A percentile compares a stretch with the other conserved stretches of the same genome.
Evolutionary conservation across 37 sponge, comb jelly and placozoan genomes (phyloP).

Genomic region (Beroe ovata): DNA sequence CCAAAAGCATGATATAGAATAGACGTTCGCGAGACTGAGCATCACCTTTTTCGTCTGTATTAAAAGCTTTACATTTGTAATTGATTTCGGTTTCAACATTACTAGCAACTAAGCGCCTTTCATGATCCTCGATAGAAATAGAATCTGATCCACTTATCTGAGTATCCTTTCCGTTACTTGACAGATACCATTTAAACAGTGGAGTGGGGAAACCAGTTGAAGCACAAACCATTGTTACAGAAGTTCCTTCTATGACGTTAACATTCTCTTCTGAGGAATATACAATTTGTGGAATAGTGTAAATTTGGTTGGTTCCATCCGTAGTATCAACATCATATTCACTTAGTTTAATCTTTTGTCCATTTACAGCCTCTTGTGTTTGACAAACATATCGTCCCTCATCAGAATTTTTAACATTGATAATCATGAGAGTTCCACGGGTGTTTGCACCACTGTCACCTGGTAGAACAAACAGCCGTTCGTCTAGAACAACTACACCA

Average conservation of each 20-base stretch:
- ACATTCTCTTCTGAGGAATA: neutral
- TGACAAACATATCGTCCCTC: neutral
- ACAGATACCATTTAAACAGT: neutral
- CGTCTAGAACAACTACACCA: neutral
- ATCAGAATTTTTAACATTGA: neutral
- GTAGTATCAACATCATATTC: neutral
- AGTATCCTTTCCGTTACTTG: neutral
- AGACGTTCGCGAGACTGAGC: neutral
- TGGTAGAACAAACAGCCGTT: neutral
- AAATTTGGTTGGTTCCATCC: neutral
- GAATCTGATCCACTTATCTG: neutral
- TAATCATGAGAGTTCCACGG: neutral
- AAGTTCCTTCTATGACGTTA: neutral
- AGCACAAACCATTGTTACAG: neutral
- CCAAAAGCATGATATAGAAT: neutral
- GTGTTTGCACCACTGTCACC: neutral
- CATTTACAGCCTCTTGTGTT: neutral
- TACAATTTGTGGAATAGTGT: neutral
- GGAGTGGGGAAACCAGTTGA: neutral
- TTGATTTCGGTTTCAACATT: neutral
- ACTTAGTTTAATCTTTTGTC: neutral
- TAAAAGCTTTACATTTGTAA: neutral
- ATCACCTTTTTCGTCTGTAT: neutral
- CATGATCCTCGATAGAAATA: neutral
- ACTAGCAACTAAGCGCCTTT: neutral